These are phyloP conservation scores for Crypturellus undulatus DNA, from an alignment of 2,113 vertebrate genomes.

Conservation along the genomic window DNA sequence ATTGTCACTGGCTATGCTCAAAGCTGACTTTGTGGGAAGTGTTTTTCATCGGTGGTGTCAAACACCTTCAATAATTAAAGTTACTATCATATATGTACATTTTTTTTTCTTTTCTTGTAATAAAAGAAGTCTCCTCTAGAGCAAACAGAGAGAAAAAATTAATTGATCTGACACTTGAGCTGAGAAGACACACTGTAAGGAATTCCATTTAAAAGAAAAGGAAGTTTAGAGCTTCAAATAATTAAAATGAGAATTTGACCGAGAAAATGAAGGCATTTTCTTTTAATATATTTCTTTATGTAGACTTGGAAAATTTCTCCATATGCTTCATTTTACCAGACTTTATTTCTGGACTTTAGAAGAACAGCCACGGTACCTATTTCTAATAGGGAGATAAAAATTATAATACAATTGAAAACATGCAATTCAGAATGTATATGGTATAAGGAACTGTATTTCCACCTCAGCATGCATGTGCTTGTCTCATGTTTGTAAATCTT, in stretches of 20 bases:
- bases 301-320: neutral
- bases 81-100: constrained; percentile 56
- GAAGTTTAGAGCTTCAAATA: constrained; percentile 56
- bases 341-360: neutral
- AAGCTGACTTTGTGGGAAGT: constrained; percentile 63
- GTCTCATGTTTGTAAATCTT: neutral
- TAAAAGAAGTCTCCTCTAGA: constrained; percentile 74
- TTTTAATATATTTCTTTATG: neutral
- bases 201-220: constrained; percentile 54
- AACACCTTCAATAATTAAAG: constrained; percentile 77
- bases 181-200: constrained; percentile 66
- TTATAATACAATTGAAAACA: neutral
- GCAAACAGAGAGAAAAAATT: constrained; percentile 75
- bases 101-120: constrained; percentile 64
- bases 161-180: constrained; percentile 76
- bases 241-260: constrained; percentile 46
- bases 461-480: neutral
- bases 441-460: neutral
- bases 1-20: constrained; percentile 42
- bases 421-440: neutral
- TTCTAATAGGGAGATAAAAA: neutral
- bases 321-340: neutral
- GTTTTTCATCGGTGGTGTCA: constrained; percentile 58
- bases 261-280: constrained; percentile 25
- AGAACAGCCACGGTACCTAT: neutral